Conservation (phyloP, 2,797 vertebrate species). For the Setipinna tenuifilis region DNA sequence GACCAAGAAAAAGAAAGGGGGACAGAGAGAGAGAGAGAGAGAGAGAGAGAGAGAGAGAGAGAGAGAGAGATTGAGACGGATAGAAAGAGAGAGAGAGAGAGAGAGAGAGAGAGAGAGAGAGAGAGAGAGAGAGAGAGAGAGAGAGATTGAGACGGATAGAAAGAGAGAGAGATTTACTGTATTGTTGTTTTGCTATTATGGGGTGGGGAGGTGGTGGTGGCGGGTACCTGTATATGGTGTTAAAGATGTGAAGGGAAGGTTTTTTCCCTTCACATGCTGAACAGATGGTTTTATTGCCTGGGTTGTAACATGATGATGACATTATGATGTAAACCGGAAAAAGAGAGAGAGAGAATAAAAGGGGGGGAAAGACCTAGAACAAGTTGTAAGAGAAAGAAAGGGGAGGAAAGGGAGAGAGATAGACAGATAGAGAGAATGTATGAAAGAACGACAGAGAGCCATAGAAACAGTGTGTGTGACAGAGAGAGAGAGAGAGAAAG, state of each 20-base stretch:
- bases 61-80: neutral
- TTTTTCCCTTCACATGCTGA: no score
- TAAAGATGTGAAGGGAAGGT: no score
- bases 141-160: neutral
- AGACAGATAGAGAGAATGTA: neutral
- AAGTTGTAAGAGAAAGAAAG: no score
- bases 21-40: neutral
- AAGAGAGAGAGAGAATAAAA: neutral
- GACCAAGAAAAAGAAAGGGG: neutral
- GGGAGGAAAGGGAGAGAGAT: neutral
- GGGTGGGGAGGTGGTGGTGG: no score
- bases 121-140: neutral
- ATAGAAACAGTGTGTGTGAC: neutral
- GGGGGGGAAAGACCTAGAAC: neutral
- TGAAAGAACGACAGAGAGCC: neutral
- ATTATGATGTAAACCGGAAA: no score
- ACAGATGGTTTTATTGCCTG: no score
- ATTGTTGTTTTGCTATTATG: no score
- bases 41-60: neutral
- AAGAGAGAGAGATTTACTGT: no score
- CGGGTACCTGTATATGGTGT: no score
- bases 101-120: neutral
- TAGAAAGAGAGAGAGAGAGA: neutral
- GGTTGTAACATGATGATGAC: no score
- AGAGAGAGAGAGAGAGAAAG: neutral